Conservation (phyloP, 1,140 invertebrate genomes). For the Micrasema minimum region DNA sequence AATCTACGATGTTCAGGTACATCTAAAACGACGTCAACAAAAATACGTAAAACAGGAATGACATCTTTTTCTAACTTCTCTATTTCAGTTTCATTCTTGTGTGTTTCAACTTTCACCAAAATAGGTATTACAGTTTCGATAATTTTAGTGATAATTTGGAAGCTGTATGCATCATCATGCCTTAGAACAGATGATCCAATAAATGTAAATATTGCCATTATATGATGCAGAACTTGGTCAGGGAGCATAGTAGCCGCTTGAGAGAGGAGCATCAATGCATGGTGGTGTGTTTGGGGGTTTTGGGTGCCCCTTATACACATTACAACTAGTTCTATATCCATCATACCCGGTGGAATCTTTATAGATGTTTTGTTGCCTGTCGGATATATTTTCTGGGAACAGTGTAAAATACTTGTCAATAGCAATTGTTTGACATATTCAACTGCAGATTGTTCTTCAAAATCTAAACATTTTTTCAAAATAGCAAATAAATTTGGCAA, state of each 20-base stretch:
- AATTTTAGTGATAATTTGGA: conserved; percentile 91
- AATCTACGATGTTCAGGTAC: conserved; percentile 89
- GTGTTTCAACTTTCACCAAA: conserved; percentile 70
- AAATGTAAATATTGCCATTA: conserved; percentile 96
- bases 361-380: conserved; percentile 63
- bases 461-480: conserved; percentile 80
- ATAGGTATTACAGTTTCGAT: conserved; percentile 91
- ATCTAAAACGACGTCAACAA: conserved; percentile 88
- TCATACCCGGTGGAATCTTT: conserved; percentile 68
- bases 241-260: conserved; percentile 80
- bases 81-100: conserved; percentile 63
- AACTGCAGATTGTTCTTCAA: conserved; percentile 84
- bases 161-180: conserved; percentile 93
- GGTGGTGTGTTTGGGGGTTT: conserved; percentile 94
- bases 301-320: conserved; percentile 88
- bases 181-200: conserved; percentile 91
- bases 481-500: conserved; percentile 82
- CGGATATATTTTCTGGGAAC: conserved; percentile 71
- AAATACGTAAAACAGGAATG: conserved; percentile 83
- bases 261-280: conserved; percentile 85
- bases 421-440: conserved; percentile 92
- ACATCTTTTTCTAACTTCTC: conserved; percentile 64
- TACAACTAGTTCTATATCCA: conserved; percentile 86
- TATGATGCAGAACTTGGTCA: conserved; percentile 86
- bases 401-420: conserved; percentile 80